Percentiles rank a stretch among this genome's conserved stretches.
Evolutionary conservation across 2,113 vertebrate species (phyloP).

Genomic region (Gila orcuttii): DNA sequence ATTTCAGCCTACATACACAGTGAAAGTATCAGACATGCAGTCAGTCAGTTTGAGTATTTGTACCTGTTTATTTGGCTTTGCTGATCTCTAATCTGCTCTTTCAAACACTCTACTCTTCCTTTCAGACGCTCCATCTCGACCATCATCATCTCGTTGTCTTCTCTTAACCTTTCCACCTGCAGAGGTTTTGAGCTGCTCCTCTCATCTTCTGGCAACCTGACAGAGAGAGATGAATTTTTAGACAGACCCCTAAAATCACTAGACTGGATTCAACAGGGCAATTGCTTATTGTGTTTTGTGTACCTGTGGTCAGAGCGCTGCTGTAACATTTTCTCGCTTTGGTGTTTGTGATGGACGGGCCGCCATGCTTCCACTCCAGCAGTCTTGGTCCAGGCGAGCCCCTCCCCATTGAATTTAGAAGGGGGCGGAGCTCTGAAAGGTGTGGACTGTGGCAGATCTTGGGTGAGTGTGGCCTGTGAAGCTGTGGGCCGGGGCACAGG

Average conservation of each 20-base stretch:
- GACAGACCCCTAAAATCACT: not conserved
- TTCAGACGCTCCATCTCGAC: slow-evolving; percentile 72
- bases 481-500: not conserved
- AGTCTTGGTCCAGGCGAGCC: not conserved
- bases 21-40: not conserved
- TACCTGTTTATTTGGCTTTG: slow-evolving; percentile 70
- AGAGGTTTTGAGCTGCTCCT: slow-evolving; percentile 4
- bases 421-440: not conserved
- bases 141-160: slow-evolving; percentile 62
- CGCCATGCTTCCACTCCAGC: not conserved
- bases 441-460: not conserved
- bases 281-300: not conserved
- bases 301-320: slow-evolving; percentile 9
- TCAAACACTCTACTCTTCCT: slow-evolving; percentile 71
- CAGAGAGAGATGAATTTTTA: not conserved
- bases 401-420: not conserved
- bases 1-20: not conserved
- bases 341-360: not conserved
- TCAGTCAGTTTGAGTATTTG: not conserved
- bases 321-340: not conserved
- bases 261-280: not conserved
- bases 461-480: not conserved
- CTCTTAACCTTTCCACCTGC: slow-evolving; percentile 24
- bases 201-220: slow-evolving; percentile 11
- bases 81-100: slow-evolving; percentile 68